Evolutionary conservation across 1,140 invertebrate species (phyloP).

Genomic region (Neocloeon triangulifer): DNA sequence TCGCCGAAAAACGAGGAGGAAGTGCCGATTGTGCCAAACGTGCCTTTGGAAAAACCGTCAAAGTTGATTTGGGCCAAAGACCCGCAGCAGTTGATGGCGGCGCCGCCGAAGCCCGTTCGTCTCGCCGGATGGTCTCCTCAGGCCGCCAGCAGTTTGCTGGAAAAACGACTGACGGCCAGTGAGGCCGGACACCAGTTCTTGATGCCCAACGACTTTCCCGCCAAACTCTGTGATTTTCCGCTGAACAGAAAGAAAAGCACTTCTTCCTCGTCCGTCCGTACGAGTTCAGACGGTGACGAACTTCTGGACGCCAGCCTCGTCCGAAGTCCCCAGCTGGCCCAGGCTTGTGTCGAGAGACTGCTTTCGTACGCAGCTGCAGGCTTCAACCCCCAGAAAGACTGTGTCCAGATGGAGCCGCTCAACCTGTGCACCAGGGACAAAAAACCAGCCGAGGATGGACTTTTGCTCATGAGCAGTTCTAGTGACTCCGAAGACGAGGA

Average conservation of each 20-base stretch:
- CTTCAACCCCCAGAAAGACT: slow-evolving; percentile 13
- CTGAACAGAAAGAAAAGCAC: neutral
- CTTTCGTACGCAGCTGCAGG: slow-evolving; percentile 2
- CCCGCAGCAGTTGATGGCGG: slow-evolving; percentile 9
- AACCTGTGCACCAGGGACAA: slow-evolving; percentile 61
- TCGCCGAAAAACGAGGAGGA: neutral
- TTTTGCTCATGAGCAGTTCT: too few species aligned
- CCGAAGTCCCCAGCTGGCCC: too few species aligned
- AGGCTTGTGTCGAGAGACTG: too few species aligned
- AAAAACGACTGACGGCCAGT: slow-evolving; percentile 29
- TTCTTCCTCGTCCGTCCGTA: neutral
- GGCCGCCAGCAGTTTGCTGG: slow-evolving; percentile 32
- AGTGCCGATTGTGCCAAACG: too few species aligned
- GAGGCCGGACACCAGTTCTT: too few species aligned
- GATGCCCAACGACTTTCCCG: too few species aligned
- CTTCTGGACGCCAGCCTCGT: too few species aligned
- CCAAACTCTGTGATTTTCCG: too few species aligned
- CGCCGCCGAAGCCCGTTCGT: neutral
- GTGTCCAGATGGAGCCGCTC: slow-evolving; percentile 52
- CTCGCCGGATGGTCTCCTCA: neutral
- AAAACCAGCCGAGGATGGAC: too few species aligned
- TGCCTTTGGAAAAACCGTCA: neutral
- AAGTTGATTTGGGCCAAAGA: slow-evolving; percentile 15
- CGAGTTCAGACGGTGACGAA: too few species aligned
- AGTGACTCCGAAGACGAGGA: neutral